Conservation (phyloP, 2,113 vertebrate species). For the Chrysemys picta region DNA sequence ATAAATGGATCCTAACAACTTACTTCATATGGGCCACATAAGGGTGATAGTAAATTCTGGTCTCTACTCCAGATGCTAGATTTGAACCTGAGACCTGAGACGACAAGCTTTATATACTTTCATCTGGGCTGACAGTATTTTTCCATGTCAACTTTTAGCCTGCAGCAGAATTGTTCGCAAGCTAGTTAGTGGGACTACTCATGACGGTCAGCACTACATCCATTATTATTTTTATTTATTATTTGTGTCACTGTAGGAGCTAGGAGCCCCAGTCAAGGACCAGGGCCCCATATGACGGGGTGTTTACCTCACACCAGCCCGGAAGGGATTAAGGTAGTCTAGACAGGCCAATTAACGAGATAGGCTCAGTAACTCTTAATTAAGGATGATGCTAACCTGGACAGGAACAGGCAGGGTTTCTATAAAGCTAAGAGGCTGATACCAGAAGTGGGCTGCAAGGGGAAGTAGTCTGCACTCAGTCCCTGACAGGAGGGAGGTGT, state of each 20-base stretch:
- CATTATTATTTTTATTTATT: background rate
- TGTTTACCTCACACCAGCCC: background rate
- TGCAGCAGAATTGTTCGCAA: background rate
- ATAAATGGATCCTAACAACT: background rate
- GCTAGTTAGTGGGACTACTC: background rate
- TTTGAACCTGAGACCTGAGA: background rate
- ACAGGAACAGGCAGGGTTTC: background rate
- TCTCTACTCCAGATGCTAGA: background rate
- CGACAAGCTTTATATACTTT: background rate
- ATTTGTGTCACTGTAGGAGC: background rate
- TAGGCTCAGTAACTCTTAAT: background rate
- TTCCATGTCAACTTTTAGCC: background rate
- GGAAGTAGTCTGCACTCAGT: background rate
- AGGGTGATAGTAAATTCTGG: background rate
- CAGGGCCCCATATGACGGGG: background rate
- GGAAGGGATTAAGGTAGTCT: background rate
- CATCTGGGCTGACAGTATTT: background rate
- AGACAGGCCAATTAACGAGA: background rate
- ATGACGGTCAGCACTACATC: background rate
- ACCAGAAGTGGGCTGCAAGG: background rate
- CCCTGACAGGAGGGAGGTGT: background rate
- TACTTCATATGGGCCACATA: background rate
- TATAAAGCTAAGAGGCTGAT: background rate
- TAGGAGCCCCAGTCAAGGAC: background rate
- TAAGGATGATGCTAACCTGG: background rate